A percentile compares a stretch with the other conserved stretches of the same genome.
Evolutionary conservation across 2,888 invertebrate species (phyloP).

Genomic region (Invenusta paracnida): DNA sequence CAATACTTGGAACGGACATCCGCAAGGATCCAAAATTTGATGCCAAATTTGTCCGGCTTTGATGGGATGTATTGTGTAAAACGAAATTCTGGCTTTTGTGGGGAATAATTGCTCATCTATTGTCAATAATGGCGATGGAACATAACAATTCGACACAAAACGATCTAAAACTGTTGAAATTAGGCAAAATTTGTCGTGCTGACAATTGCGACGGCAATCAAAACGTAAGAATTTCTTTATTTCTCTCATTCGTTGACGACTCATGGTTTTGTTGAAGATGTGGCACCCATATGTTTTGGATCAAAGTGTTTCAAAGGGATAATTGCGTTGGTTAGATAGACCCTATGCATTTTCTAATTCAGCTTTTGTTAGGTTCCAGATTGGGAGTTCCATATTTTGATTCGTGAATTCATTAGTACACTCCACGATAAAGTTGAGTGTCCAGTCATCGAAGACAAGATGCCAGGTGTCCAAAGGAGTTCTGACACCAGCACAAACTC

Average conservation of each 20-base stretch:
- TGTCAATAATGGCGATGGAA: slow-evolving; percentile 19
- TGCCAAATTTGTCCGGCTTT: slow-evolving; percentile 11
- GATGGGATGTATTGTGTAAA: slow-evolving; percentile 21
- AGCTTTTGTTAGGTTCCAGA: not conserved
- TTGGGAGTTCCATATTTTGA: not conserved
- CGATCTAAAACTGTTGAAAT: slow-evolving; percentile 29
- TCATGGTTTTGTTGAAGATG: not conserved
- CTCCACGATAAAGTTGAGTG: not conserved
- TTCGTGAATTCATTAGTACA: not conserved
- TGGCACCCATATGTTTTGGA: slow-evolving; percentile 19
- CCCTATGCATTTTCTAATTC: not conserved
- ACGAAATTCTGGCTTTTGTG: not conserved
- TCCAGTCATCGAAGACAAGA: slow-evolving; percentile 18
- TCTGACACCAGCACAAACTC: slow-evolving; percentile 9
- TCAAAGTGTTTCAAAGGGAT: slow-evolving; percentile 12
- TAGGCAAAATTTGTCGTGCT: slow-evolving; percentile 11
- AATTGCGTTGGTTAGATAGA: not conserved
- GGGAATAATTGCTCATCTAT: slow-evolving; percentile 1
- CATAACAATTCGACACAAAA: slow-evolving; percentile 22
- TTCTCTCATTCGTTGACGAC: slow-evolving; percentile 4
- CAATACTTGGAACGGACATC: not conserved
- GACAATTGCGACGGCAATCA: not conserved
- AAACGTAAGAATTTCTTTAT: slow-evolving; percentile 13
- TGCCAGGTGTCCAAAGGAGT: slow-evolving; percentile 9
- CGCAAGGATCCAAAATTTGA: slow-evolving; percentile 18